Conservation (phyloP, 2,888 invertebrate species). For the Celastrina argiolus region DNA sequence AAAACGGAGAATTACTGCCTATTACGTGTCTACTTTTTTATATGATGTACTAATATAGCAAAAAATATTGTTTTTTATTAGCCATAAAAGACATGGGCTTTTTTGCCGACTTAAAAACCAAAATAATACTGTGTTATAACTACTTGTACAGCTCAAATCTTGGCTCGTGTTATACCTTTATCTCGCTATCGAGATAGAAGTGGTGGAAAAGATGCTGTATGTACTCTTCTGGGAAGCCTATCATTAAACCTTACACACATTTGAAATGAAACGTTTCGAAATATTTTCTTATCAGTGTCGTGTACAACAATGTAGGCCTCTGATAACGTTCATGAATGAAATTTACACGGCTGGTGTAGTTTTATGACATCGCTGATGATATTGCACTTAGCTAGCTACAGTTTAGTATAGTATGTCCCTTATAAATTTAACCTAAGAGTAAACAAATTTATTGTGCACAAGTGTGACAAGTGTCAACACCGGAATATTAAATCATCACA, state of each 20-base stretch:
- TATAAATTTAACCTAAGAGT: too few species aligned
- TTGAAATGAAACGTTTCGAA: conserved; percentile 4
- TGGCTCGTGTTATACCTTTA: background rate
- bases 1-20: too few species aligned
- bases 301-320: background rate
- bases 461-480: too few species aligned
- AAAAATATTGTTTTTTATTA: too few species aligned
- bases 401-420: too few species aligned
- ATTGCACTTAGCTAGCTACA: background rate
- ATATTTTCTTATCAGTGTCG: background rate
- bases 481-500: too few species aligned
- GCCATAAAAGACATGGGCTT: too few species aligned
- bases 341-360: background rate
- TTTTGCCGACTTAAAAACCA: too few species aligned
- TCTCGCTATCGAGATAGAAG: background rate
- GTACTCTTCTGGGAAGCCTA: background rate
- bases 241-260: background rate
- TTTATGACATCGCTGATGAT: background rate
- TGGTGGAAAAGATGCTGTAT: background rate
- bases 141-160: background rate
- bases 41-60: too few species aligned
- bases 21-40: too few species aligned
- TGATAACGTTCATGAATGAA: conserved; percentile 4
- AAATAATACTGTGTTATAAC: too few species aligned
- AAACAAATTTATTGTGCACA: too few species aligned